Conservation (phyloP, 2,888 invertebrate genomes). For the Heliconius cydno region DNA sequence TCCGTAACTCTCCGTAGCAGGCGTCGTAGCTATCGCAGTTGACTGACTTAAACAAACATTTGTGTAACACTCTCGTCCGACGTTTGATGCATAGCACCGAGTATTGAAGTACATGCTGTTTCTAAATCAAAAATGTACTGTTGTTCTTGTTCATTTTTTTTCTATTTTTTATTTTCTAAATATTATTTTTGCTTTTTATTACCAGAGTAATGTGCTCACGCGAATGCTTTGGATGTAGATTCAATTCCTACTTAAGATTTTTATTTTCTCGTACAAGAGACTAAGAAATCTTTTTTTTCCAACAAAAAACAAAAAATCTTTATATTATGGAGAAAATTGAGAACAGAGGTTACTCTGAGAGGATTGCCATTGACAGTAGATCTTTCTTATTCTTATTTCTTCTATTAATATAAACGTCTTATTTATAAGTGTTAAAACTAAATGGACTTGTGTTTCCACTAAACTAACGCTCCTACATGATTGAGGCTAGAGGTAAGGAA, state of each 20-base stretch:
- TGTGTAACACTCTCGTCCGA: conserved; percentile 33
- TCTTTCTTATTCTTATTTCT: too few relatives aligned
- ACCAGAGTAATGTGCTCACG: neutral
- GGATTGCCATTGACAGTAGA: too few relatives aligned
- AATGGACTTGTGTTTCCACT: conserved; percentile 10
- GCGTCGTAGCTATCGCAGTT: conserved; percentile 31
- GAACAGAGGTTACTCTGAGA: too few relatives aligned
- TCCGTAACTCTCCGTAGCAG: conserved; percentile 34
- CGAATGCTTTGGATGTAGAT: neutral
- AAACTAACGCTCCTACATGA: conserved; percentile 1
- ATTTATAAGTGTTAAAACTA: neutral
- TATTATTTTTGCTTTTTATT: neutral
- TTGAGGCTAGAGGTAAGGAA: neutral
- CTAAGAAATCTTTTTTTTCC: too few relatives aligned
- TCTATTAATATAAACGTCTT: neutral
- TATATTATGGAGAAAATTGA: too few relatives aligned
- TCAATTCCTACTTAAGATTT: neutral
- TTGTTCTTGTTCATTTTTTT: too few relatives aligned
- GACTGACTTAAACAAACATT: conserved; percentile 38
- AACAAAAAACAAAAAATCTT: too few relatives aligned
- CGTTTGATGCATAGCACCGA: conserved; percentile 30
- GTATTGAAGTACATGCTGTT: conserved; percentile 15
- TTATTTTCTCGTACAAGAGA: too few relatives aligned
- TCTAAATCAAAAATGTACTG: conserved; percentile 16
- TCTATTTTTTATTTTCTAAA: neutral